Percentiles rank a stretch among this genome's conserved stretches.
phyloP scores from a whole-genome alignment of 2,888 invertebrate genomes.

The Agonum fuliginosum region DNA sequence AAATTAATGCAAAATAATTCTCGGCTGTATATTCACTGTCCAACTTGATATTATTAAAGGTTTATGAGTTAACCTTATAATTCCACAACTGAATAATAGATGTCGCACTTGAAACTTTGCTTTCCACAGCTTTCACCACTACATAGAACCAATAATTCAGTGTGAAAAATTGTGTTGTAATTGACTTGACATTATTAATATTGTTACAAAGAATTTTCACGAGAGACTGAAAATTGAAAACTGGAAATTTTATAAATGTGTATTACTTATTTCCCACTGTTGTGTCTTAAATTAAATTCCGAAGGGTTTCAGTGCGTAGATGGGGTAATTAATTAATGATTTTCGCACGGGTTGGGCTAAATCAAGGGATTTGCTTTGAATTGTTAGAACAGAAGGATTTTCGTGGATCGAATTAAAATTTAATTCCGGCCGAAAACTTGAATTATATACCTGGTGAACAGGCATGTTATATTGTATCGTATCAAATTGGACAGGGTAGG shows the following conservation, averaged over 20 bases:
- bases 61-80: background rate
- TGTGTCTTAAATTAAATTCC: conserved; percentile 15
- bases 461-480: background rate
- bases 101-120: background rate
- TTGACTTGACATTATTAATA: conserved; percentile 32
- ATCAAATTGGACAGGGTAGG: background rate
- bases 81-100: background rate
- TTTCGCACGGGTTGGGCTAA: background rate
- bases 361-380: conserved; percentile 22
- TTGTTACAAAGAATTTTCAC: background rate
- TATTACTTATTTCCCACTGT: background rate
- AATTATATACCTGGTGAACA: conserved; percentile 1
- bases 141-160: background rate
- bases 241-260: conserved; percentile 3
- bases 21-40: background rate
- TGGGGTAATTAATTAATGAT: conserved; percentile 29
- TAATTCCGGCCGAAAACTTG: background rate
- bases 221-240: conserved; percentile 16
- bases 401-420: conserved; percentile 1
- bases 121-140: background rate
- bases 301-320: background rate
- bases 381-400: conserved; percentile 17
- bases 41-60: background rate
- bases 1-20: too few species aligned
- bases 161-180: conserved; percentile 25